Evolutionary conservation across 2,888 invertebrate genomes (phyloP).

Genomic region (Syritta pipiens): DNA sequence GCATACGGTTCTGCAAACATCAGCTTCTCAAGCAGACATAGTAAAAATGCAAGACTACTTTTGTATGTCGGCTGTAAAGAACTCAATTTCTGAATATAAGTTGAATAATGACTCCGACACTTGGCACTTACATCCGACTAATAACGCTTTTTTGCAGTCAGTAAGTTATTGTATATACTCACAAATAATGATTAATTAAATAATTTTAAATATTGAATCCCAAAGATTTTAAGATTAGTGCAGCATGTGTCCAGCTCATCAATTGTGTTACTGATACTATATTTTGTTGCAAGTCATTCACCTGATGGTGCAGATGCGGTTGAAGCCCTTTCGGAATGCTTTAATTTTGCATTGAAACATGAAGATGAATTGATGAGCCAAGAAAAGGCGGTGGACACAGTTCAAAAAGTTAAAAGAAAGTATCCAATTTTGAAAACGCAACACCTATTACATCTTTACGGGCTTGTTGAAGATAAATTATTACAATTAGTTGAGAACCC

Average conservation of each 20-base stretch:
- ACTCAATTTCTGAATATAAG: conserved; percentile 77
- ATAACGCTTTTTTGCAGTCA: conserved; percentile 79
- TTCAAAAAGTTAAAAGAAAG: conserved; percentile 77
- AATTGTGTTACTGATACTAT: conserved; percentile 77
- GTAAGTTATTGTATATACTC: conserved; percentile 66
- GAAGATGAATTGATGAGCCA: conserved; percentile 71
- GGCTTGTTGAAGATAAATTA: conserved; percentile 76
- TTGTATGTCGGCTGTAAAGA: conserved; percentile 78
- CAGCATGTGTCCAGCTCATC: conserved; percentile 74
- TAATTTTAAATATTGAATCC: conserved; percentile 5
- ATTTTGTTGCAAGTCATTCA: conserved; percentile 77
- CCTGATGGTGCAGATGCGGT: conserved; percentile 79
- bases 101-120: conserved; percentile 74
- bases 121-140: conserved; percentile 78
- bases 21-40: conserved; percentile 72
- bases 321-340: conserved; percentile 78
- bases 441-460: conserved; percentile 77
- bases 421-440: conserved; percentile 79
- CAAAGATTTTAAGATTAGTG: conserved; percentile 76
- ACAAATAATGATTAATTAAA: not conserved
- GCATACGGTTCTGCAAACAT: conserved; percentile 75
- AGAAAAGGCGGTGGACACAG: conserved; percentile 74
- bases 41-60: conserved; percentile 76
- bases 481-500: conserved; percentile 77
- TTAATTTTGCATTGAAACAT: conserved; percentile 75